A percentile compares a stretch with the other conserved stretches of the same genome.
Evolutionary conservation across 2,797 vertebrate genomes (phyloP).

Genomic region (Pampus argenteus): DNA sequence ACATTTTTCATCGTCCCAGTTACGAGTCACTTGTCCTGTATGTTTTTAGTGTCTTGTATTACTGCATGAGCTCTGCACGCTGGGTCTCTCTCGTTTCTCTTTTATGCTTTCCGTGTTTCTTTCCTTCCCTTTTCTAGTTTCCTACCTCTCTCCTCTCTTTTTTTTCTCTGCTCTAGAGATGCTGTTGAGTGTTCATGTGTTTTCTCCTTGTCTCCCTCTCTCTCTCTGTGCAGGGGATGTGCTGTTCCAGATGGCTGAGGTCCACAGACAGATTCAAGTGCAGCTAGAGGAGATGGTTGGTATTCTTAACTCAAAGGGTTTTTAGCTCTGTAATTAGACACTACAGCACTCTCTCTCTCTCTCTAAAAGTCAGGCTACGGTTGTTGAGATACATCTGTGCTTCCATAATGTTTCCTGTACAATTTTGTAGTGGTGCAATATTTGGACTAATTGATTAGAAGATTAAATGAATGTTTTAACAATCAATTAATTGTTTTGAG

Average conservation of each 20-base stretch:
- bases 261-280: conserved; percentile 99
- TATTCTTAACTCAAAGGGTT: conserved; percentile 62
- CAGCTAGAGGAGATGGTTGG: conserved; percentile 99
- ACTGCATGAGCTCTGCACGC: conserved; percentile 77
- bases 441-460: too few relatives aligned
- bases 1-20: conserved; percentile 57
- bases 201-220: conserved; percentile 48
- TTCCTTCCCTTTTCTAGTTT: conserved; percentile 11
- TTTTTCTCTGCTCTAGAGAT: conserved; percentile 27
- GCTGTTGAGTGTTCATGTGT: conserved; percentile 53
- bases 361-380: not conserved
- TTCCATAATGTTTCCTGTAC: conserved; percentile 6
- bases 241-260: conserved; percentile 99
- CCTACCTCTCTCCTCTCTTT: conserved; percentile 13
- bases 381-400: not conserved
- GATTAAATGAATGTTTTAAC: too few relatives aligned
- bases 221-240: conserved; percentile 90
- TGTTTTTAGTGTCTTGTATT: conserved; percentile 57
- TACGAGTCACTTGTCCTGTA: conserved; percentile 63
- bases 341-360: not conserved
- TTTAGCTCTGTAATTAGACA: conserved; percentile 16
- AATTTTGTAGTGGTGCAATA: not conserved
- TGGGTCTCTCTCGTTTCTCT: conserved; percentile 47
- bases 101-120: conserved; percentile 32
- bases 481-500: too few relatives aligned